Percentiles rank a stretch among this genome's conserved stretches.
These are phyloP conservation scores for Etheostoma perlongum DNA, from an alignment of 2,797 vertebrate genomes.

Conservation along the genomic window DNA sequence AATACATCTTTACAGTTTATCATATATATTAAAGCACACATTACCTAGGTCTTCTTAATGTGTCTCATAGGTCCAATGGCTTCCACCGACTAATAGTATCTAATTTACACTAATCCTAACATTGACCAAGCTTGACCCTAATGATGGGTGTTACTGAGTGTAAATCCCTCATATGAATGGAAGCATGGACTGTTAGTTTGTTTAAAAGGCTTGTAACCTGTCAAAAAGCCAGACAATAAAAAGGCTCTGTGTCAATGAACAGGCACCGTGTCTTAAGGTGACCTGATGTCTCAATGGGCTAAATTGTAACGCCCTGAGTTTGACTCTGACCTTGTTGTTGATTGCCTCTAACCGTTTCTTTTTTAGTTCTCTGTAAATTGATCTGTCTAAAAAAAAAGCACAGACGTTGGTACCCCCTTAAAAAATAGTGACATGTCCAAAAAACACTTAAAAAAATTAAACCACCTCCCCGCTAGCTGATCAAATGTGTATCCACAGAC, in stretches of 20 bases:
- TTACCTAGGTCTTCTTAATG: no score
- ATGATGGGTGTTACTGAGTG: not conserved
- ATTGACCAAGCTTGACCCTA: not conserved
- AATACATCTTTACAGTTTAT: not conserved
- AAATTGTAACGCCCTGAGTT: slow-evolving; percentile 41
- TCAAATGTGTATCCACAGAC: slow-evolving; percentile 63
- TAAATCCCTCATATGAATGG: not conserved
- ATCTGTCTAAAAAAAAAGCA: not conserved
- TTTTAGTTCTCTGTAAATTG: not conserved
- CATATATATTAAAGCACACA: not conserved
- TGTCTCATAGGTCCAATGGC: not conserved
- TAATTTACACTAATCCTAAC: not conserved
- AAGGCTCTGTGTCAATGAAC: slow-evolving; percentile 27
- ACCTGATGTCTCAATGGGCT: slow-evolving; percentile 17
- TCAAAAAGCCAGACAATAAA: not conserved
- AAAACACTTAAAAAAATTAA: slow-evolving; percentile 8
- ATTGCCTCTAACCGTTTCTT: not conserved
- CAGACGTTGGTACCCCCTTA: not conserved
- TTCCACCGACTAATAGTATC: slow-evolving; percentile 5
- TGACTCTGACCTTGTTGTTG: slow-evolving; percentile 25
- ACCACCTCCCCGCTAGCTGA: slow-evolving; percentile 29
- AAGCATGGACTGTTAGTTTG: not conserved
- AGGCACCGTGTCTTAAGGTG: slow-evolving; percentile 22
- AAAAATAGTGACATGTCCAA: not conserved
- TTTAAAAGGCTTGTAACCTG: not conserved